phyloP scores from a whole-genome alignment of 2,797 vertebrate genomes.

The Takifugu ocellatus region DNA sequence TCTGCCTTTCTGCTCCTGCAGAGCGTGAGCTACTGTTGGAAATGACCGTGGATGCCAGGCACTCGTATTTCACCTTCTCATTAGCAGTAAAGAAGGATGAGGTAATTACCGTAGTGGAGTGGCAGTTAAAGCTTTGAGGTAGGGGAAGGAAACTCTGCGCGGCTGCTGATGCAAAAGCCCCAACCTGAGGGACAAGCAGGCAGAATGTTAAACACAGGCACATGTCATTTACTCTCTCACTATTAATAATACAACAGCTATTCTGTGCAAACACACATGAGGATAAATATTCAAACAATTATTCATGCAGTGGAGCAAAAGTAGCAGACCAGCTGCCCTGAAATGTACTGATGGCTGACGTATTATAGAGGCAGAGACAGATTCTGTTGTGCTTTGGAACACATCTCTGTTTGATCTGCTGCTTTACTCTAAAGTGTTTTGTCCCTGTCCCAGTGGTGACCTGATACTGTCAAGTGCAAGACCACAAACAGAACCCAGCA shows the following conservation, averaged over 20 bases:
- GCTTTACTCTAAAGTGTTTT: not conserved
- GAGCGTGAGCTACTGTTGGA: conserved; percentile 49
- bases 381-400: not conserved
- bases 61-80: conserved; percentile 75
- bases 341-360: not conserved
- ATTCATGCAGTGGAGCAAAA: conserved; percentile 17
- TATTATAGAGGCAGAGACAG: conserved; percentile 7
- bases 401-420: not conserved
- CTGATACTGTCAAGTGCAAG: too few relatives aligned
- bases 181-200: conserved; percentile 19
- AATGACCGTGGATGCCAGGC: conserved; percentile 63
- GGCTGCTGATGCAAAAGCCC: conserved; percentile 26
- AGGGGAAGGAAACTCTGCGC: conserved; percentile 40
- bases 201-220: conserved; percentile 12
- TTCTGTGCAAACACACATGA: conserved; percentile 33
- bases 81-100: conserved; percentile 73
- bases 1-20: conserved; percentile 29
- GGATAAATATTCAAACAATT: conserved; percentile 24
- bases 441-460: too few relatives aligned
- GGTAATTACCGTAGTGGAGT: conserved; percentile 71
- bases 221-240: conserved; percentile 13
- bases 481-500: too few relatives aligned
- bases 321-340: conserved; percentile 4
- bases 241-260: conserved; percentile 40
- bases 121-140: conserved; percentile 55